Base-by-base conservation (phyloP, 2,888 invertebrate species). In the Empis livida region DNA sequence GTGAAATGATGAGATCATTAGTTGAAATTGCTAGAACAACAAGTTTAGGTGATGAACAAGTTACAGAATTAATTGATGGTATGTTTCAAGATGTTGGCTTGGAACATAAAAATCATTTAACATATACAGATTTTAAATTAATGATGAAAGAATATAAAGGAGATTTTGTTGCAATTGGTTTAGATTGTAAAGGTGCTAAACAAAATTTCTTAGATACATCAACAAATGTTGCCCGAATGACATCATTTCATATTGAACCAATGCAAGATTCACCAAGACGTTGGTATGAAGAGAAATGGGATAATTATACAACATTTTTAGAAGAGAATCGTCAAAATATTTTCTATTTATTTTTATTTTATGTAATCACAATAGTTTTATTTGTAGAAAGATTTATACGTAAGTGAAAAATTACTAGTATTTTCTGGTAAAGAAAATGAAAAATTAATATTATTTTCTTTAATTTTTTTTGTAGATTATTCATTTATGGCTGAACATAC, bases 131-230 rank as follows among this genome's bases (percentile, higher is more conserved):
- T 62, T 94, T 94, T 59, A 93, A 93, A 62, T 70, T 89, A 11
- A 91, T 94, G 91, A 93, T 94, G 93, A 90, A 88, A 60, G 93
- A 94, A 64, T 93, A 93, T 68, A 92, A 92, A 65, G 92, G 92
- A 1, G 93, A 93, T 61, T 92, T 93, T 61, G 91, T 93, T 0
- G 93, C 93, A 1, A 93, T 94, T 48, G 93, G 93, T 1, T 71
- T 94, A 51, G 93, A 94, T 61, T 93, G 92, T 63, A 94, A 93
- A 68, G 93, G 93, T 4, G 93, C 92, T 1, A 93, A 93, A 59
- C 93, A 93, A 62, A 94, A 93, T 67, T 94, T 93, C 67, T 73
- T 93, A 56, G 93, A 93, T 60, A 93, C 91, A 0, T 92, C 93
- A 0, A 93, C 92, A 1, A 94, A 94, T 61, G 90, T 93, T 1